Percentiles rank a stretch among this genome's conserved stretches.
Evolutionary conservation across 2,797 vertebrate species (phyloP).

Genomic region (Paratrypauchen microcephalus): DNA sequence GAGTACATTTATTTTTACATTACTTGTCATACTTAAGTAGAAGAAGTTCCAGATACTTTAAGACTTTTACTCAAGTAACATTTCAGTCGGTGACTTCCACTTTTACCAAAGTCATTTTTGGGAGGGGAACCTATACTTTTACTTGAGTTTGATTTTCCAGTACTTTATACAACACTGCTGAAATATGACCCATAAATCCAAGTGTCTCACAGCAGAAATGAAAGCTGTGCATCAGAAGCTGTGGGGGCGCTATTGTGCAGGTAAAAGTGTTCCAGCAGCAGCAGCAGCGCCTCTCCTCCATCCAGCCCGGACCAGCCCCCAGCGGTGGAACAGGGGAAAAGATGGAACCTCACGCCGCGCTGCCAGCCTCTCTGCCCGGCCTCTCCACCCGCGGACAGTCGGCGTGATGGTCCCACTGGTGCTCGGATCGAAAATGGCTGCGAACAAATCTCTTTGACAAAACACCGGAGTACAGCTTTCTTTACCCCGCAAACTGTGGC

Average conservation of each 20-base stretch:
- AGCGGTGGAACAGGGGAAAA: slow-evolving; percentile 45
- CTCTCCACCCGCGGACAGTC: slow-evolving; percentile 44
- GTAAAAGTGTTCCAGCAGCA: slow-evolving; percentile 3
- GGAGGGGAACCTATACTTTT: no score
- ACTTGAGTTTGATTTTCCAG: no score
- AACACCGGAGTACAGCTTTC: slow-evolving; percentile 18
- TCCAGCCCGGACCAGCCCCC: not conserved
- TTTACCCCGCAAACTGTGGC: slow-evolving; percentile 47
- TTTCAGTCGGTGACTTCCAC: no score
- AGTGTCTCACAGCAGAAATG: not conserved
- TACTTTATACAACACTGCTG: no score
- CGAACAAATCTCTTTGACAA: slow-evolving; percentile 42
- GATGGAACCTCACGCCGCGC: slow-evolving; percentile 72
- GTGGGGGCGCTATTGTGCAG: slow-evolving; percentile 55
- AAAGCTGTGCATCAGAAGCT: slow-evolving; percentile 2
- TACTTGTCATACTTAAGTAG: no score
- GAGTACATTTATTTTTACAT: no score
- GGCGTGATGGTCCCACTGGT: slow-evolving; percentile 22
- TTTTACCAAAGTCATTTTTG: no score
- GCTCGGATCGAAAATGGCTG: slow-evolving; percentile 63
- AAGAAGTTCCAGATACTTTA: no score
- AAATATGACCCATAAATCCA: no score
- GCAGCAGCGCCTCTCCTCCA: slow-evolving; percentile 25
- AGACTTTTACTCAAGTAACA: no score
- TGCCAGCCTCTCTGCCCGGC: slow-evolving; percentile 57